Evolutionary conservation across 2,888 invertebrate genomes (phyloP).

Genomic region (Drosophila rubida): DNA sequence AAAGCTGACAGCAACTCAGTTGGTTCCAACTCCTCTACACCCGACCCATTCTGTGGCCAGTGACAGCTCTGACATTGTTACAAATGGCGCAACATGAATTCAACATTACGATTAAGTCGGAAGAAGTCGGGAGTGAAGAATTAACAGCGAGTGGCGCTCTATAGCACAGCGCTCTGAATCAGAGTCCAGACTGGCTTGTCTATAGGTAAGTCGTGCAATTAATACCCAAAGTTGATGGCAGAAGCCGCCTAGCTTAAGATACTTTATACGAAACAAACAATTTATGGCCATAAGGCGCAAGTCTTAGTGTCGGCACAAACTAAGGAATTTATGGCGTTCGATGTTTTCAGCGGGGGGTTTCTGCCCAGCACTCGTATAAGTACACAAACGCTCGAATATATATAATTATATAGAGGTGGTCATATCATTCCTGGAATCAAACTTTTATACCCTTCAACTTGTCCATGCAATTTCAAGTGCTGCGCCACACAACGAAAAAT

Average conservation of each 20-base stretch:
- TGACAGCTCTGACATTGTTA: slow-evolving; percentile 59
- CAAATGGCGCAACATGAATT: slow-evolving; percentile 79
- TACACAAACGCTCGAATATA: slow-evolving; percentile 3
- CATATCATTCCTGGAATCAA: slow-evolving; percentile 54
- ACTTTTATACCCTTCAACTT: slow-evolving; percentile 66
- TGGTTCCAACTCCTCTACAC: background rate
- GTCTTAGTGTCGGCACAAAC: slow-evolving; percentile 69
- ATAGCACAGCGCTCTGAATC: slow-evolving; percentile 1
- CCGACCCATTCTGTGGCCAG: background rate
- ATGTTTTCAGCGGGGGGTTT: slow-evolving; percentile 31
- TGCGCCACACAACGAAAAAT: slow-evolving; percentile 27
- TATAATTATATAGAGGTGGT: slow-evolving; percentile 3
- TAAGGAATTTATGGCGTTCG: slow-evolving; percentile 58
- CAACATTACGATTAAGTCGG: slow-evolving; percentile 67
- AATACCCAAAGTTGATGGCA: slow-evolving; percentile 71
- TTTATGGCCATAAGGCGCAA: slow-evolving; percentile 67
- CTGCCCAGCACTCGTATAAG: slow-evolving; percentile 31
- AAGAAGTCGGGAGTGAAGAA: slow-evolving; percentile 12
- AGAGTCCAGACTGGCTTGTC: slow-evolving; percentile 10
- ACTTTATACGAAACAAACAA: slow-evolving; percentile 41
- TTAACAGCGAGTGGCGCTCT: slow-evolving; percentile 25
- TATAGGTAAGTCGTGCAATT: slow-evolving; percentile 49
- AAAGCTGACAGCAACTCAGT: slow-evolving; percentile 58
- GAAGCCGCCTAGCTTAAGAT: slow-evolving; percentile 63
- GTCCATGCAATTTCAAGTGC: slow-evolving; percentile 61